These are phyloP conservation scores for Urechis unicinctus DNA, from an alignment of 2,888 invertebrate species.

Conservation along the genomic window DNA sequence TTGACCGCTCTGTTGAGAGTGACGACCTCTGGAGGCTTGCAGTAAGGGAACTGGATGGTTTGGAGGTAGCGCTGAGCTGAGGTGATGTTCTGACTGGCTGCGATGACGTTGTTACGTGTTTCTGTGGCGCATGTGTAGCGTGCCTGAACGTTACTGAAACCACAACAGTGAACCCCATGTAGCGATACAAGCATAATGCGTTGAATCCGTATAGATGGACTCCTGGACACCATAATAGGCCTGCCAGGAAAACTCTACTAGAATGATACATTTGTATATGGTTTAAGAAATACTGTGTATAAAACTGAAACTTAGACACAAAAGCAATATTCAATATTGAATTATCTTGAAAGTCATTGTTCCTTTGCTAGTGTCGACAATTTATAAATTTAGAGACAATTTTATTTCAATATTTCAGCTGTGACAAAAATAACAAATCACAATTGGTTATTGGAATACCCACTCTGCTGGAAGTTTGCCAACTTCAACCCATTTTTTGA, in stretches of 20 bases:
- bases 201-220: no score
- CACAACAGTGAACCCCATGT: slow-evolving; percentile 1
- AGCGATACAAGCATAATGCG: no score
- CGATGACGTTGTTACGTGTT: slow-evolving; percentile 55
- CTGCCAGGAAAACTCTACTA: no score
- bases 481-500: slow-evolving; percentile 53
- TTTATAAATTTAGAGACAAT: no score
- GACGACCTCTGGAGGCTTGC: slow-evolving; percentile 52
- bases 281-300: no score
- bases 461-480: slow-evolving; percentile 44
- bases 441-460: neutral
- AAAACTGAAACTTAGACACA: no score
- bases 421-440: neutral
- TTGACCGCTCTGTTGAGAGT: slow-evolving; percentile 51
- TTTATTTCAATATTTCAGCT: no score
- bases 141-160: slow-evolving; percentile 5
- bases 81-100: slow-evolving; percentile 55
- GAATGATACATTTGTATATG: no score
- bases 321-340: neutral
- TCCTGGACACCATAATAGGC: no score
- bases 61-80: slow-evolving; percentile 53
- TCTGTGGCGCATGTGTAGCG: slow-evolving; percentile 53
- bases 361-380: no score
- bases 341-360: no score
- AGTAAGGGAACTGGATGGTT: slow-evolving; percentile 52